Base-by-base conservation (phyloP, 2,797 vertebrate genomes). In the Melanotaenia parkinsoni region DNA sequence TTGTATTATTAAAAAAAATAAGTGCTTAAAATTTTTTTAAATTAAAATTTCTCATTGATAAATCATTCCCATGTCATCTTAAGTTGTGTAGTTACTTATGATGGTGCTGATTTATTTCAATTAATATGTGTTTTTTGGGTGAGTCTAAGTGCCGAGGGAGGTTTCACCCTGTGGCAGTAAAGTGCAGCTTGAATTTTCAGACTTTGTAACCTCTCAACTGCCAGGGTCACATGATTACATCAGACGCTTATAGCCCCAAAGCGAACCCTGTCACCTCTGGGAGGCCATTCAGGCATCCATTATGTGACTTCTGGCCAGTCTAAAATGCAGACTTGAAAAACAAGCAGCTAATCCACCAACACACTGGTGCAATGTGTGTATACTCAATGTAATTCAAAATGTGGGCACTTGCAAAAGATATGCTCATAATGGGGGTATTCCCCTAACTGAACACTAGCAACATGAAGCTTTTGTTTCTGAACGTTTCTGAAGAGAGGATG, bases 381-480 rank as follows among this genome's bases (percentile, higher is more conserved):
- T 30, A 26, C 18, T 47, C 1, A 2, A 20, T 26, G 38, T 60
- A 60, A 38, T 81, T 59, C 45, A 56, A 82, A 76, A 83, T 66
- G 53, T 70, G 50, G 3, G 61, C 65, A 72, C 68, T 43, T 7
- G 93, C 64, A 90, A 92, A 83, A 95, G 94, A 56, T 87, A 40
- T 43, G 24, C 8, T 14, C 18, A n/a, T 62, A 71, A 66, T 90
- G 94, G 1, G 43, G 5, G 5, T 45, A 20, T 94, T 88, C 94
- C 95, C 96, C 86, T 95, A 95, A 47, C 6, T 16, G 5, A 47
- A 47, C 45, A 47, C 20, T 47, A 2, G 20, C 5, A 45, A 47
- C 45, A 10, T 10, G 7, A 47, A 7, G 45, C 18, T 45, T n/a
- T 20, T n/a, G 18, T 47, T 47, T n/a, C 43, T 45, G 53, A 67